Evolutionary conservation across 2,113 vertebrate genomes (phyloP).

Genomic region (Podarcis cretensis): DNA sequence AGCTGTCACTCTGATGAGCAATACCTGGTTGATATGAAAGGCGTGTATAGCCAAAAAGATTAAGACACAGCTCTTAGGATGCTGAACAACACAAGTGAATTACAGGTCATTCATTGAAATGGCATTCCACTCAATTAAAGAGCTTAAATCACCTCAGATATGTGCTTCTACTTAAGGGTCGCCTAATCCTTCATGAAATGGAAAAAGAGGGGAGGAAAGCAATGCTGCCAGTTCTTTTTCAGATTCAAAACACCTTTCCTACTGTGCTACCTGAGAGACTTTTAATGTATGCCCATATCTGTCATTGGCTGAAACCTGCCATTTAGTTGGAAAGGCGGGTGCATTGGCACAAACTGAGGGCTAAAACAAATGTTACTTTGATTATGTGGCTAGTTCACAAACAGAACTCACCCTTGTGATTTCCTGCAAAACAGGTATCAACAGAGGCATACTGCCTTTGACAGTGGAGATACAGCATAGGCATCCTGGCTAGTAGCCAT

Average conservation of each 20-base stretch:
- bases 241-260: background rate
- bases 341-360: background rate
- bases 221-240: background rate
- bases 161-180: background rate
- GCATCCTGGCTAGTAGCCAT: too few relatives aligned
- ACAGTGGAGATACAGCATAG: too few relatives aligned
- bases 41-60: constrained; percentile 37
- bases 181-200: background rate
- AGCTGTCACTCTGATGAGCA: constrained; percentile 39
- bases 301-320: background rate
- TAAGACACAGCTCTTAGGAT: background rate
- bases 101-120: background rate
- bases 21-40: constrained; percentile 59
- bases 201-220: background rate
- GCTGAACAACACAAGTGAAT: background rate
- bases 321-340: background rate
- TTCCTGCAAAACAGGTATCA: too few relatives aligned
- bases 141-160: background rate
- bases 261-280: background rate
- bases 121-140: background rate
- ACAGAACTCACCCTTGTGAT: too few relatives aligned
- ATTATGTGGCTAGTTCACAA: too few relatives aligned
- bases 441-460: too few relatives aligned
- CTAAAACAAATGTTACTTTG: too few relatives aligned
- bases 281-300: background rate